Percentiles rank a stretch among this genome's conserved stretches.
phyloP scores from a whole-genome alignment of 2,113 vertebrate genomes.

The Tricholaema leucomelas region DNA sequence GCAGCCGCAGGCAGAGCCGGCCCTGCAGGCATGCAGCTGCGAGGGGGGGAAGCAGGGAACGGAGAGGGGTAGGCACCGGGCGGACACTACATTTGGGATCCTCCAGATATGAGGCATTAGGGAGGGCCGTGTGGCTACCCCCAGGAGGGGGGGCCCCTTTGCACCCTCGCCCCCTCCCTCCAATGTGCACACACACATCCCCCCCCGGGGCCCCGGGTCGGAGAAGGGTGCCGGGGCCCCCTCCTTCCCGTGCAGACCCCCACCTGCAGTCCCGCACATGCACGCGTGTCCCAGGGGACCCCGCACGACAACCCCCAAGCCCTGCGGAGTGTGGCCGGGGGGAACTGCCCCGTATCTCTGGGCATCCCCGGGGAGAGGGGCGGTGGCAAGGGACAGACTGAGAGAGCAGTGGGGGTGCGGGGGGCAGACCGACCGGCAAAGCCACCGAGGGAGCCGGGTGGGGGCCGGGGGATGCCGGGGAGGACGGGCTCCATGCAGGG shows the following conservation, averaged over 20 bases:
- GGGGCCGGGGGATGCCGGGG: slow-evolving; percentile 4
- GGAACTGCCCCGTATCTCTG: neutral
- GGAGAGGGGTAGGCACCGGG: neutral
- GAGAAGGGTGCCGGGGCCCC: neutral
- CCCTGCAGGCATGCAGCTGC: slow-evolving; percentile 63
- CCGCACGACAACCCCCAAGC: neutral
- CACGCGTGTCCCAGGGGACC: neutral
- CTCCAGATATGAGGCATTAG: neutral
- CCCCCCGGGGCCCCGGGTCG: neutral
- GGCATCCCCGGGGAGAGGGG: neutral
- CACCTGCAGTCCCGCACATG: neutral
- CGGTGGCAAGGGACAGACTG: slow-evolving; percentile 4
- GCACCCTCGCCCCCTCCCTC: no score
- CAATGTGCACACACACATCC: no score
- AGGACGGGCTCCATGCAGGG: slow-evolving; percentile 72
- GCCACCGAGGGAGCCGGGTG: slow-evolving; percentile 44
- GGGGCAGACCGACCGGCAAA: slow-evolving; percentile 53
- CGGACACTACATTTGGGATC: neutral
- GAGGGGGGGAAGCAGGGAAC: neutral
- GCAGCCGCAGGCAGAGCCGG: slow-evolving; percentile 48
- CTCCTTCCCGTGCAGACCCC: neutral
- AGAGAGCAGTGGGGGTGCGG: slow-evolving; percentile 17
- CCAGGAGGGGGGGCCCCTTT: neutral
- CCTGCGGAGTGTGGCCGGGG: neutral
- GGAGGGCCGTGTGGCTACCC: neutral